Evolutionary conservation across 1,140 invertebrate species (phyloP).

Genomic region (Andrena cerasifolii): DNA sequence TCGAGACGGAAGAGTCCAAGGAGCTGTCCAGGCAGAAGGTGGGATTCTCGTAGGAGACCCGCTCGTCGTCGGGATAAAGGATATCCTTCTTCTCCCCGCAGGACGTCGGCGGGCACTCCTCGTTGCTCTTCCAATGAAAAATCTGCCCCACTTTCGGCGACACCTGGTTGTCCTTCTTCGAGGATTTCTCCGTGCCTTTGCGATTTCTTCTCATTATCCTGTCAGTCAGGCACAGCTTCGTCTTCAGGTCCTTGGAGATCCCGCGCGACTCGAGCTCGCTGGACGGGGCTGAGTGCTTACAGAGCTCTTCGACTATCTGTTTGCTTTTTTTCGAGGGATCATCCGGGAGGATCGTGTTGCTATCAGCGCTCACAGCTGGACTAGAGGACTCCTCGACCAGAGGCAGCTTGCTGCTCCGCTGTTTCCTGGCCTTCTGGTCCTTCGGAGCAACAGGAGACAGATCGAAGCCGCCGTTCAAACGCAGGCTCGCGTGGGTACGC

Average conservation of each 20-base stretch:
- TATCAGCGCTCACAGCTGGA: background rate
- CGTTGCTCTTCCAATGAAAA: constrained; percentile 47
- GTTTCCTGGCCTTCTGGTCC: constrained; percentile 22
- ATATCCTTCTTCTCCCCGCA: background rate
- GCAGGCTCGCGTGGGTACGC: constrained; percentile 67
- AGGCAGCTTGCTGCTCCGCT: background rate
- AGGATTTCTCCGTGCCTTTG: constrained; percentile 43
- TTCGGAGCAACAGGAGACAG: constrained; percentile 54
- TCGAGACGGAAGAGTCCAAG: constrained; percentile 73
- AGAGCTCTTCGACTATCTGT: background rate
- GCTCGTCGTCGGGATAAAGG: constrained; percentile 28
- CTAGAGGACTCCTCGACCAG: background rate
- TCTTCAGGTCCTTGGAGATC: constrained; percentile 69
- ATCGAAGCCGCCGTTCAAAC: constrained; percentile 61
- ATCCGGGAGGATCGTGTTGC: too few relatives aligned
- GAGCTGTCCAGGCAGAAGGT: constrained; percentile 77
- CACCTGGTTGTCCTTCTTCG: background rate
- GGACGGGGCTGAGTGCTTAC: background rate
- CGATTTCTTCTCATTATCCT: constrained; percentile 57
- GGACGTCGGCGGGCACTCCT: background rate
- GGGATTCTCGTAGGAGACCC: constrained; percentile 78
- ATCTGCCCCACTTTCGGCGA: constrained; percentile 42
- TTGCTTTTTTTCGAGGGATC: background rate
- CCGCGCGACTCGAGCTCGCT: constrained; percentile 43
- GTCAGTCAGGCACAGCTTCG: constrained; percentile 69